A percentile compares a stretch with the other conserved stretches of the same genome.
Evolutionary conservation across 2,113 vertebrate species (phyloP).

Genomic region (Spizaetus ornatus): DNA sequence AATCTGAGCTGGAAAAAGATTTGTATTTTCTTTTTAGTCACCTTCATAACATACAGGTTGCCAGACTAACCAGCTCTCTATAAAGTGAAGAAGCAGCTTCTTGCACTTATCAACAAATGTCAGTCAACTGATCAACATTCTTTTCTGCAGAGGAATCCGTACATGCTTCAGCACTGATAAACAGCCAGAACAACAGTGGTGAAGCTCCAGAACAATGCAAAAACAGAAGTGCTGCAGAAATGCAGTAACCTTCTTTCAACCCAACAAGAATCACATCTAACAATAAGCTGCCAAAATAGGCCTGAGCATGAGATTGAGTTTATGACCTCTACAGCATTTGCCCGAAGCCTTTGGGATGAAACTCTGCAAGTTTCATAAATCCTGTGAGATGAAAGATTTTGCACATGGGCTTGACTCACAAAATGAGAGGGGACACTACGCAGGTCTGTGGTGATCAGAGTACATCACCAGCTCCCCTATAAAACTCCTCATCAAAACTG

Average conservation of each 20-base stretch:
- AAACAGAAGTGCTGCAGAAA: neutral
- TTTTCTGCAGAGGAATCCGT: neutral
- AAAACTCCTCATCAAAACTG: neutral
- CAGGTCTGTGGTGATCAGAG: fast-evolving
- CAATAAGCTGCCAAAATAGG: neutral
- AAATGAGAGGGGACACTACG: neutral
- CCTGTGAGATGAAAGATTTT: neutral
- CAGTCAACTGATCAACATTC: neutral
- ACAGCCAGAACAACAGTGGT: neutral
- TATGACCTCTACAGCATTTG: neutral
- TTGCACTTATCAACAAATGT: neutral
- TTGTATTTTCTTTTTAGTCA: neutral
- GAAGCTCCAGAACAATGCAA: neutral
- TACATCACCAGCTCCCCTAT: neutral
- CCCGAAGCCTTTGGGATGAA: neutral
- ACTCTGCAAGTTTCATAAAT: neutral
- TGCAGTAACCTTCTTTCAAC: neutral
- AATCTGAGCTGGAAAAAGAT: neutral
- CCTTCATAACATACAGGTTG: neutral
- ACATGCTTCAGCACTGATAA: neutral
- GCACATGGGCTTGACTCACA: neutral
- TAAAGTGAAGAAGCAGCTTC: neutral
- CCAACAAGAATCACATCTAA: neutral
- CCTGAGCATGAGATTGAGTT: neutral
- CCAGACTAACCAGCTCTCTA: neutral